Conservation (phyloP, 2,797 vertebrate genomes). For the Ctenopoma multispine region DNA sequence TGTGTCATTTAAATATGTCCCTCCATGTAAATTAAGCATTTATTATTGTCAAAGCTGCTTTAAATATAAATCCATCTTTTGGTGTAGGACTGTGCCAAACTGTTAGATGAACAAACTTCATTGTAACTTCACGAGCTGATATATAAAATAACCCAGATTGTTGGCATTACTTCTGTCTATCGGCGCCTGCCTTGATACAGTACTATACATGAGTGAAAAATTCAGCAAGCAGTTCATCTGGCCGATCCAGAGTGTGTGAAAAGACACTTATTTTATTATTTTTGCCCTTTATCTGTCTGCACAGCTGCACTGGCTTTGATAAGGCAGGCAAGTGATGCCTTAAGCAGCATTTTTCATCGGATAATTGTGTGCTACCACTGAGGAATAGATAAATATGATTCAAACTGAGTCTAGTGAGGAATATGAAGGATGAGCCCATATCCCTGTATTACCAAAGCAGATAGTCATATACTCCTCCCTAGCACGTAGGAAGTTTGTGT, state of each 20-base stretch:
- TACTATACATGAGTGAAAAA: conserved; percentile 42
- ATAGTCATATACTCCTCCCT: conserved; percentile 37
- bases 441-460: conserved; percentile 60
- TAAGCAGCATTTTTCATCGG: conserved; percentile 66
- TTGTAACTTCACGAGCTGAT: conserved; percentile 19
- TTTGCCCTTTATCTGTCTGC: conserved; percentile 62
- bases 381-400: conserved; percentile 68
- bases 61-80: conserved; percentile 10
- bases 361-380: conserved; percentile 68
- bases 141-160: conserved; percentile 35
- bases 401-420: conserved; percentile 53
- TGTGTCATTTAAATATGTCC: too few species aligned
- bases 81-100: background rate
- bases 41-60: background rate
- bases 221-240: conserved; percentile 42
- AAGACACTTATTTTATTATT: conserved; percentile 66
- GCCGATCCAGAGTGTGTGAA: conserved; percentile 42
- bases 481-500: conserved; percentile 48
- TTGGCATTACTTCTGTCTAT: conserved; percentile 24
- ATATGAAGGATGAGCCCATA: conserved; percentile 48
- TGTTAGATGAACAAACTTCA: background rate
- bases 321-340: conserved; percentile 61
- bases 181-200: conserved; percentile 35
- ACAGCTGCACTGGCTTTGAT: conserved; percentile 74
- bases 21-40: too few species aligned